Percentiles rank a stretch among this genome's conserved stretches.
These are phyloP conservation scores for Sclerodermus sp. DNA, from an alignment of 2,888 invertebrate species.

Conservation along the genomic window DNA sequence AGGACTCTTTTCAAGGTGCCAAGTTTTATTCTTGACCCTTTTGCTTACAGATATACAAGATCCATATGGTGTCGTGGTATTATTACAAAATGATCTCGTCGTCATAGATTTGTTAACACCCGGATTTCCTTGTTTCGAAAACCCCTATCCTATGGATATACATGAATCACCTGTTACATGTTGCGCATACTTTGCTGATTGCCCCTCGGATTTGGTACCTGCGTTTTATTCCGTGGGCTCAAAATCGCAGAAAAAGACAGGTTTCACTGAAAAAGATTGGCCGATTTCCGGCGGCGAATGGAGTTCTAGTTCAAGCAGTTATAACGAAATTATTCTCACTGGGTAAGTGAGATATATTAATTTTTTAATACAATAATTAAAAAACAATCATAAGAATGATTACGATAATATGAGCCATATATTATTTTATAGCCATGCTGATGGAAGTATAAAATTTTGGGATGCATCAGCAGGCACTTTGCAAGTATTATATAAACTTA, in stretches of 20 bases:
- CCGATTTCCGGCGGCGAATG: conserved; percentile 96
- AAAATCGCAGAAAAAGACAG: conserved; percentile 71
- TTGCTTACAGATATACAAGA: conserved; percentile 85
- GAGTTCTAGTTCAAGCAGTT: conserved; percentile 94
- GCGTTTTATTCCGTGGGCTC: conserved; percentile 95
- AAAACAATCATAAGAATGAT: neutral
- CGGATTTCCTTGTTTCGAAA: conserved; percentile 98
- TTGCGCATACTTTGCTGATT: conserved; percentile 96
- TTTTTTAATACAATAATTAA: too few relatives aligned
- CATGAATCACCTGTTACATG: conserved; percentile 98
- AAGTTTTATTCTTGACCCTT: neutral
- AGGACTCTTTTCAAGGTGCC: neutral
- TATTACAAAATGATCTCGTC: conserved; percentile 96
- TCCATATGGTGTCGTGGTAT: conserved; percentile 95
- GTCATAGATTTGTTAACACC: conserved; percentile 93
- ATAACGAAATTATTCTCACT: conserved; percentile 97
- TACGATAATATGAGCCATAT: conserved; percentile 1
- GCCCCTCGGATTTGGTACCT: conserved; percentile 96
- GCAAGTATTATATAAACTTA: conserved; percentile 96
- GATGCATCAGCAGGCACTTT: conserved; percentile 95
- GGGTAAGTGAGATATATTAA: conserved; percentile 67
- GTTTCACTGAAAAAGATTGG: conserved; percentile 93
- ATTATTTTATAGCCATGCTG: conserved; percentile 78
- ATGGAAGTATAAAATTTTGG: conserved; percentile 99
- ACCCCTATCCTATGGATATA: conserved; percentile 99